Evolutionary conservation across 2,113 vertebrate species (phyloP).

Genomic region (Progne subis): DNA sequence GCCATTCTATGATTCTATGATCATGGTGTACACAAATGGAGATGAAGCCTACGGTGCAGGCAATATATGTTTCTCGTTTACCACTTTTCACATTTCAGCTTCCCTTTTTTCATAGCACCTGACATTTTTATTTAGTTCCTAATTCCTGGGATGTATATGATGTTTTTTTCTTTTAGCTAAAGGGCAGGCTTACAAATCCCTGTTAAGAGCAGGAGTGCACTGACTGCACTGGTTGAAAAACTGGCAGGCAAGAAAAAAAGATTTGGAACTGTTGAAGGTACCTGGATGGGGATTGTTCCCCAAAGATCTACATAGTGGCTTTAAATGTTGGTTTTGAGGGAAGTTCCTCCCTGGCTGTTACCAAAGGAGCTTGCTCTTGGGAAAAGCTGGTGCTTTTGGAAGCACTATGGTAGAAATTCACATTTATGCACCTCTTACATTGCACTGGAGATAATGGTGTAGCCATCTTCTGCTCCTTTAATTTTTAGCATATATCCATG

Average conservation of each 20-base stretch:
- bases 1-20: background rate
- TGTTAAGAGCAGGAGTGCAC: background rate
- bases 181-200: background rate
- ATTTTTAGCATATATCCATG: background rate
- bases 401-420: background rate
- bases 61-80: background rate
- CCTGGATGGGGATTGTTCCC: background rate
- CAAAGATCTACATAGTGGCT: background rate
- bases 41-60: rapidly evolving
- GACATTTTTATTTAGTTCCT: background rate
- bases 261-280: background rate
- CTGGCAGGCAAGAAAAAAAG: background rate
- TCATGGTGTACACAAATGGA: background rate
- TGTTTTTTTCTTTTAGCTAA: background rate
- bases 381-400: background rate
- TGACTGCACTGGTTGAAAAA: background rate
- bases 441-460: background rate
- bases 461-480: background rate
- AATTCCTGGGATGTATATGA: background rate
- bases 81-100: background rate
- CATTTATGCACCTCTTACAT: background rate
- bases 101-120: background rate
- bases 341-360: background rate
- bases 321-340: background rate
- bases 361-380: background rate